Conservation (phyloP, 1,140 invertebrate genomes). For the Cyrtorhinus lividipennis region DNA sequence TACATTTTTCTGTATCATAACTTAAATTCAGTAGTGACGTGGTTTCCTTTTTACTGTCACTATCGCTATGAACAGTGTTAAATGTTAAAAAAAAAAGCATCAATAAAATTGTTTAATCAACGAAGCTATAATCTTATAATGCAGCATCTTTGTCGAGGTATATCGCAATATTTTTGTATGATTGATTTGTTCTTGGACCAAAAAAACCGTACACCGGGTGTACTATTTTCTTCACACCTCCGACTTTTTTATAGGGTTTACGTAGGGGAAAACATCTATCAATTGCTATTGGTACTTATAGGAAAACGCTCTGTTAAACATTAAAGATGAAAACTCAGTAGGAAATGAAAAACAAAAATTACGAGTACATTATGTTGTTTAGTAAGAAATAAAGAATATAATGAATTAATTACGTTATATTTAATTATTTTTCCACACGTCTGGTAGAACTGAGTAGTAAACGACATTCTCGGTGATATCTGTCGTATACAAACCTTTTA, state of each 20-base stretch:
- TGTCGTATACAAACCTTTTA: too few relatives aligned
- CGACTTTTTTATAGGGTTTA: not conserved
- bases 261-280: not conserved
- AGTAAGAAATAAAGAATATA: not conserved
- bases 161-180: not conserved
- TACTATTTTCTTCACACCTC: not conserved
- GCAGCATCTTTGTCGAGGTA: not conserved
- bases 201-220: not conserved
- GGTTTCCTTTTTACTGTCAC: not conserved
- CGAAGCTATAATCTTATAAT: not conserved
- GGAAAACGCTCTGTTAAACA: not conserved
- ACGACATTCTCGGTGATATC: too few relatives aligned
- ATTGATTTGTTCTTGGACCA: not conserved
- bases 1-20: too few relatives aligned
- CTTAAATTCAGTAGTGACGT: not conserved
- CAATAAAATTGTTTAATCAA: not conserved
- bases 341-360: not conserved
- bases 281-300: not conserved
- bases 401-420: too few relatives aligned
- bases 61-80: not conserved
- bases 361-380: not conserved
- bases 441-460: too few relatives aligned
- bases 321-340: not conserved
- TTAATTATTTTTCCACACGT: too few relatives aligned
- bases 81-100: not conserved